A percentile compares a stretch with the other conserved stretches of the same genome.
These are phyloP conservation scores for Cotesia chilonis DNA, from an alignment of 1,140 invertebrate species.

Conservation along the genomic window DNA sequence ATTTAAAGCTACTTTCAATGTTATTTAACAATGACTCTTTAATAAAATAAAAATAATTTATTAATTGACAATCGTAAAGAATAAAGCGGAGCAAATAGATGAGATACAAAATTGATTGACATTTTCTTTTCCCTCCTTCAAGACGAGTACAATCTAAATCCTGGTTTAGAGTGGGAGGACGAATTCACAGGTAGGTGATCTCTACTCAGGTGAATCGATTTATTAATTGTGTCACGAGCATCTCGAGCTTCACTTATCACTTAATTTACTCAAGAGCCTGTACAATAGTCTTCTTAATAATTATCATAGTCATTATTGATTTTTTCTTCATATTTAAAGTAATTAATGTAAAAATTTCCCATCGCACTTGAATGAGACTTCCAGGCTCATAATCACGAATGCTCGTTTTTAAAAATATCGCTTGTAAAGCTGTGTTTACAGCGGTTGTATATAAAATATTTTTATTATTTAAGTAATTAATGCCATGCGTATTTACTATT, in stretches of 20 bases:
- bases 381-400: slow-evolving; percentile 34
- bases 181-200: slow-evolving; percentile 97
- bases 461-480: slow-evolving; percentile 5
- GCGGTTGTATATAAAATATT: slow-evolving; percentile 20
- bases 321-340: slow-evolving; percentile 12
- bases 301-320: slow-evolving; percentile 10
- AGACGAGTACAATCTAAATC: slow-evolving; percentile 99
- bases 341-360: background rate
- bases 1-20: too few relatives aligned
- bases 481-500: slow-evolving; percentile 5
- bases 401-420: slow-evolving; percentile 23
- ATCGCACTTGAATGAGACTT: slow-evolving; percentile 12
- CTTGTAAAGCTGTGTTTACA: slow-evolving; percentile 17
- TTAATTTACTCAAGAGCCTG: slow-evolving; percentile 30
- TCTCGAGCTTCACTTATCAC: slow-evolving; percentile 36
- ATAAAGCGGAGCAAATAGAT: slow-evolving; percentile 50
- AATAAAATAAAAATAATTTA: slow-evolving; percentile 20
- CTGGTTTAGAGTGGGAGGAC: slow-evolving; percentile 99
- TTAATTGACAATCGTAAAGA: slow-evolving; percentile 35
- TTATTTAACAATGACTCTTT: slow-evolving; percentile 11
- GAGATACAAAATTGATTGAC: slow-evolving; percentile 66
- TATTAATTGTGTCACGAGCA: slow-evolving; percentile 40
- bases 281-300: slow-evolving; percentile 9
- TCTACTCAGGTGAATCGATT: slow-evolving; percentile 54
- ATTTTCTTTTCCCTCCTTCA: slow-evolving; percentile 84